Conservation (phyloP, 1,140 invertebrate genomes). For the Drosophila nigromelanica region DNA sequence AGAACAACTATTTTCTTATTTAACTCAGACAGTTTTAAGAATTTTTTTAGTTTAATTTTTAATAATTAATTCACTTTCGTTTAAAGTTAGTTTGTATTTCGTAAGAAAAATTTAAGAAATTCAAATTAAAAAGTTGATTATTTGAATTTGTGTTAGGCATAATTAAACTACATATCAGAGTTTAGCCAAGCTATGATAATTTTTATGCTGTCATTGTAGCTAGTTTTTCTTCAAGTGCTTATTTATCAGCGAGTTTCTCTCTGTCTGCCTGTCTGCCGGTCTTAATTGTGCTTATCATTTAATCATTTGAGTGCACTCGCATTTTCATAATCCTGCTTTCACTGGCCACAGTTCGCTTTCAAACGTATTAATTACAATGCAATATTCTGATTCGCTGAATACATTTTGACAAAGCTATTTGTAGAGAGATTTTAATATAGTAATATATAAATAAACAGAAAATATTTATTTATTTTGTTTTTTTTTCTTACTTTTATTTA, state of each 20-base stretch:
- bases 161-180: too few relatives aligned
- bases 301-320: constrained; percentile 17
- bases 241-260: constrained; percentile 27
- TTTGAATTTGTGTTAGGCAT: too few relatives aligned
- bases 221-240: neutral
- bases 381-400: constrained; percentile 5
- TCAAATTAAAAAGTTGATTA: too few relatives aligned
- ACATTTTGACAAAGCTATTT: neutral
- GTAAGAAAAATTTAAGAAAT: too few relatives aligned
- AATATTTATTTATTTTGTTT: neutral
- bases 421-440: neutral
- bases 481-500: neutral
- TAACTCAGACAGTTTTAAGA: too few relatives aligned
- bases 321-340: constrained; percentile 27
- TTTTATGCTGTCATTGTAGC: constrained; percentile 9
- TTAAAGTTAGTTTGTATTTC: too few relatives aligned
- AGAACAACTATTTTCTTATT: too few relatives aligned
- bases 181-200: neutral
- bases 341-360: constrained; percentile 16
- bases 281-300: constrained; percentile 32
- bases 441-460: neutral
- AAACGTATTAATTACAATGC: constrained; percentile 1
- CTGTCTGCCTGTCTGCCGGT: neutral
- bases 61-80: too few relatives aligned
- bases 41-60: too few relatives aligned